phyloP scores from a whole-genome alignment of 2,888 invertebrate genomes.

The Melanostoma mellinum region DNA sequence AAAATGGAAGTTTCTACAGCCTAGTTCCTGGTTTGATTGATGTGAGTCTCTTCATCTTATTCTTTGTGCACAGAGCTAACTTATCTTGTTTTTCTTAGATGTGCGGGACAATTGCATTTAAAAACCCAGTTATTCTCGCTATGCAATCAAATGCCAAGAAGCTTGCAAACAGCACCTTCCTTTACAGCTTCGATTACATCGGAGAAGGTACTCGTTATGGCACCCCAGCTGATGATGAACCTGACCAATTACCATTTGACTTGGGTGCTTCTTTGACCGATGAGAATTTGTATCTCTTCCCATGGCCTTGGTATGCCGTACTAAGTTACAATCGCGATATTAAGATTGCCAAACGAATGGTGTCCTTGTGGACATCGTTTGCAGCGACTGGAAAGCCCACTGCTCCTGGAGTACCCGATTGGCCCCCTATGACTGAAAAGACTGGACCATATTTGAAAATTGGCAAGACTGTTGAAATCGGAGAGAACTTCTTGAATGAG shows the following conservation, averaged over 20 bases:
- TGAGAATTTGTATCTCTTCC: slow-evolving; percentile 84
- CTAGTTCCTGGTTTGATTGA: slow-evolving; percentile 83
- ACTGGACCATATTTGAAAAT: slow-evolving; percentile 81
- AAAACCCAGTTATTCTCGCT: slow-evolving; percentile 82
- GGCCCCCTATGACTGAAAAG: slow-evolving; percentile 79
- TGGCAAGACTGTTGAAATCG: slow-evolving; percentile 76
- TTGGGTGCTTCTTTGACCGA: slow-evolving; percentile 84
- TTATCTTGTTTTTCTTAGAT: neutral
- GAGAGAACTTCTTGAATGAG: slow-evolving; percentile 79
- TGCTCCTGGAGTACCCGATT: slow-evolving; percentile 76
- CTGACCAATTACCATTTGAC: slow-evolving; percentile 81
- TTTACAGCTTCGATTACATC: slow-evolving; percentile 83
- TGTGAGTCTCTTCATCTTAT: slow-evolving; percentile 77
- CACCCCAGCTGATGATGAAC: slow-evolving; percentile 78
- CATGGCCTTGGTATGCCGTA: slow-evolving; percentile 79
- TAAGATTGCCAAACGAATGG: slow-evolving; percentile 82
- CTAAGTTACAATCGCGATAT: slow-evolving; percentile 80
- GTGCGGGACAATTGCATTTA: slow-evolving; percentile 80
- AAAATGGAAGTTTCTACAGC: slow-evolving; percentile 81
- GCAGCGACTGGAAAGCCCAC: slow-evolving; percentile 78
- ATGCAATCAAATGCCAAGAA: slow-evolving; percentile 81
- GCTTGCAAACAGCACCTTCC: slow-evolving; percentile 80
- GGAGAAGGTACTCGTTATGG: slow-evolving; percentile 81
- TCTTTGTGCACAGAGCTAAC: neutral
- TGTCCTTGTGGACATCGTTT: slow-evolving; percentile 81